phyloP scores from a whole-genome alignment of 2,888 invertebrate species.

The Drosophila flavopinicola region DNA sequence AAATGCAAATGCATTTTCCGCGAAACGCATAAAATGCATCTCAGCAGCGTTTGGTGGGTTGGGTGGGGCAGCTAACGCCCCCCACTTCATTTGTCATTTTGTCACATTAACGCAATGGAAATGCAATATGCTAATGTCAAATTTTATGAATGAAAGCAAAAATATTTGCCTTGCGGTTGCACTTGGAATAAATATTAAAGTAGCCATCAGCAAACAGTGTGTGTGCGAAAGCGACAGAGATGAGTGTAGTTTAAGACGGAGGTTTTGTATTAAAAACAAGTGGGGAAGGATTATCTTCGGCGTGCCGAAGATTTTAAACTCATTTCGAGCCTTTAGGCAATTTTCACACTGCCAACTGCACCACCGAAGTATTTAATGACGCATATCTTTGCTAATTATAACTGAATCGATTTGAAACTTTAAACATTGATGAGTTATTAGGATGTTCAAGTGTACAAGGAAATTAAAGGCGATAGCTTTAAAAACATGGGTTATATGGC shows the following conservation, averaged over 20 bases:
- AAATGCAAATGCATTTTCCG: constrained; percentile 75
- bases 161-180: constrained; percentile 67
- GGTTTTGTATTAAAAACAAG: neutral
- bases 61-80: constrained; percentile 21
- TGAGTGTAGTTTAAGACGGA: neutral
- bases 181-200: constrained; percentile 57
- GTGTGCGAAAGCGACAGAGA: too few relatives aligned
- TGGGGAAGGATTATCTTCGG: too few relatives aligned
- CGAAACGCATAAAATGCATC: constrained; percentile 66
- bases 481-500: too few relatives aligned
- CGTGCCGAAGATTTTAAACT: too few relatives aligned
- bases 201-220: constrained; percentile 8
- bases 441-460: too few relatives aligned
- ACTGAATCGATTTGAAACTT: too few relatives aligned
- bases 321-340: too few relatives aligned
- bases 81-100: constrained; percentile 82
- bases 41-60: constrained; percentile 13
- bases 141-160: constrained; percentile 72
- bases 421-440: too few relatives aligned
- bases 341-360: too few relatives aligned
- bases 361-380: too few relatives aligned
- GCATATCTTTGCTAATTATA: too few relatives aligned
- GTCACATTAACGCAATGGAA: constrained; percentile 83
- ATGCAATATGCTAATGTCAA: constrained; percentile 81
- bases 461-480: too few relatives aligned